A percentile compares a stretch with the other conserved stretches of the same genome.
Conservation (phyloP, 2,888 invertebrate species). For the Drosophila kambysellisi region DNA sequence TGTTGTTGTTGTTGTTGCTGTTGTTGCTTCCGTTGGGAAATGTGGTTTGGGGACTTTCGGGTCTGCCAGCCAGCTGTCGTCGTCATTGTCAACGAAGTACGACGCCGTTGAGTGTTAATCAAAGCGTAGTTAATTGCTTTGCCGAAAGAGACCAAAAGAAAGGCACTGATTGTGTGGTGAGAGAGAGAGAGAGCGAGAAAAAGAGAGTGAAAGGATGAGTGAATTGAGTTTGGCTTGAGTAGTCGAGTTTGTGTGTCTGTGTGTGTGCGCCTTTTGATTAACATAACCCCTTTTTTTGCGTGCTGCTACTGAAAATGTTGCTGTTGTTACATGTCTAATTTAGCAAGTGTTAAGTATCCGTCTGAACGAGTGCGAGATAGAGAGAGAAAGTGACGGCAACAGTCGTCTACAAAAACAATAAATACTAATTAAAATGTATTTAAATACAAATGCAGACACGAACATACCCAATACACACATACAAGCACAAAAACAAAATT, state of each 20-base stretch:
- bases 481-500: constrained; percentile 14
- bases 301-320: constrained; percentile 27
- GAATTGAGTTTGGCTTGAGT: neutral
- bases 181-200: neutral
- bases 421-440: constrained; percentile 79
- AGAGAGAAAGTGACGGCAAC: constrained; percentile 8
- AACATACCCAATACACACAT: constrained; percentile 36
- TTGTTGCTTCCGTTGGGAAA: constrained; percentile 8
- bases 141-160: constrained; percentile 71
- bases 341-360: constrained; percentile 71
- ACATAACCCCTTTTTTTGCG: constrained; percentile 62
- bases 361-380: constrained; percentile 8
- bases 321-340: constrained; percentile 73
- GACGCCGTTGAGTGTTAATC: constrained; percentile 76
- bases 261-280: constrained; percentile 59
- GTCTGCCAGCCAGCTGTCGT: constrained; percentile 65
- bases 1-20: constrained; percentile 11
- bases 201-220: neutral
- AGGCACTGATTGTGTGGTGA: constrained; percentile 66
- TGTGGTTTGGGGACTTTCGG: constrained; percentile 24
- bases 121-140: constrained; percentile 82
- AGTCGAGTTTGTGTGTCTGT: constrained; percentile 15
- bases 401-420: constrained; percentile 70
- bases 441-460: constrained; percentile 67
- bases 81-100: constrained; percentile 69